Conservation (phyloP, 2,888 invertebrate genomes). For the Alloscopus bannaensis region DNA sequence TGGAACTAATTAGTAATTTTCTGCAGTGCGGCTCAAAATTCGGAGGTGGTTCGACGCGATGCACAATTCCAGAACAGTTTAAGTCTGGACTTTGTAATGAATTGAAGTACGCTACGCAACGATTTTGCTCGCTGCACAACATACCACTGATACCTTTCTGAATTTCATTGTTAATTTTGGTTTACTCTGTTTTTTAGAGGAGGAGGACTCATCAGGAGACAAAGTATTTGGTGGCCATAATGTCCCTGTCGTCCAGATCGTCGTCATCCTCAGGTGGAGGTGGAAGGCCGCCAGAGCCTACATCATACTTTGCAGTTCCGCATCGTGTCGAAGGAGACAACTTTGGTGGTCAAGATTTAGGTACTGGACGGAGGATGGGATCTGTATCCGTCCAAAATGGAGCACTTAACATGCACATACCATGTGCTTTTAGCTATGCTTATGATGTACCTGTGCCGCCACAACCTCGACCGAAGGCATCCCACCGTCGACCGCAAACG, state of each 20-base stretch:
- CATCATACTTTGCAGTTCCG: constrained; percentile 28
- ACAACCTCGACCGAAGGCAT: constrained; percentile 8
- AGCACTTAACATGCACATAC: constrained; percentile 49
- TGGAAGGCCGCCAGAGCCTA: background rate
- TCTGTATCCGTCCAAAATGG: constrained; percentile 52
- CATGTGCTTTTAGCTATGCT: constrained; percentile 58
- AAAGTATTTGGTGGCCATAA: background rate
- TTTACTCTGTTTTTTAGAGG: background rate
- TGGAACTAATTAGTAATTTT: no score
- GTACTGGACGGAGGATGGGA: background rate
- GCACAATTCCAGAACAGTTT: no score
- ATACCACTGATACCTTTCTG: no score
- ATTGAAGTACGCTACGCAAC: no score
- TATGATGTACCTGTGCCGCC: constrained; percentile 40
- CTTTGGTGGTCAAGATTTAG: background rate
- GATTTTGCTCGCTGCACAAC: no score
- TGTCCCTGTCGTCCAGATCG: constrained; percentile 38
- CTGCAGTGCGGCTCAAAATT: no score
- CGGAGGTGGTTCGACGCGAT: no score
- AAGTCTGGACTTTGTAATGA: no score
- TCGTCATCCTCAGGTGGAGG: constrained; percentile 38
- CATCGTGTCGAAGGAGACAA: no score
- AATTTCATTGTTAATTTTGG: no score
- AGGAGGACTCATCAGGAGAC: no score
- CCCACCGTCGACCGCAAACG: background rate